These are phyloP conservation scores for Xanthia icteritia DNA, from an alignment of 2,888 invertebrate genomes.

Conservation along the genomic window DNA sequence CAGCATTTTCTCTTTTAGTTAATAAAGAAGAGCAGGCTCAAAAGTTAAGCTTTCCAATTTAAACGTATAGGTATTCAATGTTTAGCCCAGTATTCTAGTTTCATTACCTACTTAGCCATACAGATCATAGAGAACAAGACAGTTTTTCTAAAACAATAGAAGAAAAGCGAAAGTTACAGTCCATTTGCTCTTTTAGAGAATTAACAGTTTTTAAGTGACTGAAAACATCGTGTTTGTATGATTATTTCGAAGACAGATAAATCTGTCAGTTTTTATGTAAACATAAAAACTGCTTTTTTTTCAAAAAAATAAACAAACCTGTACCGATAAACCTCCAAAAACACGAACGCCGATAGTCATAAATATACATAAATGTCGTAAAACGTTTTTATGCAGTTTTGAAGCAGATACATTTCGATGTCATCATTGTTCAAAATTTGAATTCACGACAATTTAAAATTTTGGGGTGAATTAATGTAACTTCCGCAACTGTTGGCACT, in stretches of 20 bases:
- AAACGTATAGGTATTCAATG: not conserved
- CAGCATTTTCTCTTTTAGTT: not conserved
- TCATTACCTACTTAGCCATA: constrained; percentile 21
- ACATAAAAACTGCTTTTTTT: not conserved
- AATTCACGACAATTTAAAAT: too few species aligned
- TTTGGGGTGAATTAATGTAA: not conserved
- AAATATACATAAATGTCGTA: not conserved
- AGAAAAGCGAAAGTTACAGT: not conserved
- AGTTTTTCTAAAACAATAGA: constrained; percentile 4
- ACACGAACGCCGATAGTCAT: not conserved
- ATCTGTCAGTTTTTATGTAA: too few species aligned
- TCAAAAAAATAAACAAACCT: not conserved
- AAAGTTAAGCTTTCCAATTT: constrained; percentile 25
- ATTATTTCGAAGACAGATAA: not conserved
- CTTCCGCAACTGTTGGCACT: not conserved
- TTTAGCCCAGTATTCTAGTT: constrained; percentile 37
- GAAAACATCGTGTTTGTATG: not conserved
- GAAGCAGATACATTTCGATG: too few species aligned
- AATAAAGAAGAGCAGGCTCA: not conserved
- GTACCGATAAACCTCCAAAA: not conserved
- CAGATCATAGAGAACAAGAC: constrained; percentile 11
- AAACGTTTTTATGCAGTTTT: too few species aligned
- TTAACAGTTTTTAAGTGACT: not conserved
- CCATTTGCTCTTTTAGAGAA: not conserved
- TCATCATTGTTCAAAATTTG: too few species aligned